A percentile compares a stretch with the other conserved stretches of the same genome.
Evolutionary conservation across 2,888 invertebrate genomes (phyloP).

Genomic region (Torymus tubicola): DNA sequence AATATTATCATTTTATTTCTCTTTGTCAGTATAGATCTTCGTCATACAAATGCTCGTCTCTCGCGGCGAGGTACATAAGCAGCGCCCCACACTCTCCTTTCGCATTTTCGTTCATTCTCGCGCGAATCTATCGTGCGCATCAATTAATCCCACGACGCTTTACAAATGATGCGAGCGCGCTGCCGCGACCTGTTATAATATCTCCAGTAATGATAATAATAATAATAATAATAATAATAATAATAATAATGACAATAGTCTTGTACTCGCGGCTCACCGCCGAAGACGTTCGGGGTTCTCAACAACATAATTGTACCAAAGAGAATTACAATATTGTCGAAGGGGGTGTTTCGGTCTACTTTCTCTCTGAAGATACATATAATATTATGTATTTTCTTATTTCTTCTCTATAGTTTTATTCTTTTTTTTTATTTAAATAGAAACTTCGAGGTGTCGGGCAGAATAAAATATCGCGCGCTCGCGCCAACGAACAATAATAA

Average conservation of each 20-base stretch:
- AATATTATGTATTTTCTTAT: too few species aligned
- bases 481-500: conserved; percentile 67
- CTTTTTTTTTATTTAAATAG: conserved; percentile 41
- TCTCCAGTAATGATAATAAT: conserved; percentile 33
- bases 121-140: too few species aligned
- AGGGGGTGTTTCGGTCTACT: conserved; percentile 13
- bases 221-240: conserved; percentile 42
- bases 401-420: not conserved
- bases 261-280: not conserved
- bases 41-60: conserved; percentile 48
- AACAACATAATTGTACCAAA: conserved; percentile 56
- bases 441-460: conserved; percentile 47
- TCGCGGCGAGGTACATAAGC: conserved; percentile 9
- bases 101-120: conserved; percentile 2
- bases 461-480: conserved; percentile 51
- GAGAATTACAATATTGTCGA: conserved; percentile 46
- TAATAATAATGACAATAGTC: conserved; percentile 37
- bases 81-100: not conserved
- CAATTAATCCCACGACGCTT: not conserved
- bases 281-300: conserved; percentile 42
- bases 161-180: conserved; percentile 7
- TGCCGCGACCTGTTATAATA: conserved; percentile 9
- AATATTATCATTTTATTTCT: conserved; percentile 57
- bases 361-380: not conserved
- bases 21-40: conserved; percentile 51